Percentiles rank a stretch among this genome's conserved stretches.
Evolutionary conservation across 2,797 vertebrate genomes (phyloP).

Genomic region (Megaceryle alcyon): DNA sequence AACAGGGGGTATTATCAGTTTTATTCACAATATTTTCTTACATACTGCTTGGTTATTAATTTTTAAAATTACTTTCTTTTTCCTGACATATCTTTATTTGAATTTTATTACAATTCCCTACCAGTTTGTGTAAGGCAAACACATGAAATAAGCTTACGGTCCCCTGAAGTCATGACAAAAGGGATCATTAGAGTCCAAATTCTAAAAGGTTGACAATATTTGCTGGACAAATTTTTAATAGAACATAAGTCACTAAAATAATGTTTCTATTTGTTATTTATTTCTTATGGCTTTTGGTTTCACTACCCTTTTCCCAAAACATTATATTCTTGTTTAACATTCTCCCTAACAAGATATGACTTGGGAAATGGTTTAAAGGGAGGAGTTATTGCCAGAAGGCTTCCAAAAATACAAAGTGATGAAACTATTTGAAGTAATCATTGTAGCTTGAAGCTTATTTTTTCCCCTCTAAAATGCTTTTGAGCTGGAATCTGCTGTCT

Average conservation of each 20-base stretch:
- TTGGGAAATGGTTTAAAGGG: constrained; percentile 23
- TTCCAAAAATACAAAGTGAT: constrained; percentile 38
- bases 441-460: background rate
- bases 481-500: background rate
- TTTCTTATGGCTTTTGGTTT: constrained; percentile 27
- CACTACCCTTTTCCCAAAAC: constrained; percentile 34
- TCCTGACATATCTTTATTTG: background rate
- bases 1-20: background rate
- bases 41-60: background rate
- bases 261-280: constrained; percentile 18
- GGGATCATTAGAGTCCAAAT: background rate
- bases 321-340: constrained; percentile 14
- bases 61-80: background rate
- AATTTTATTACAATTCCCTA: background rate
- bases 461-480: background rate
- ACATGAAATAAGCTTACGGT: background rate
- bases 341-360: constrained; percentile 31
- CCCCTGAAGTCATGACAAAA: constrained; percentile 23
- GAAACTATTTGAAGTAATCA: constrained; percentile 28
- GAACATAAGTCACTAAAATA: background rate
- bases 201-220: background rate
- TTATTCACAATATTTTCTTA: background rate
- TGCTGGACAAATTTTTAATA: background rate
- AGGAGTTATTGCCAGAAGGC: constrained; percentile 20
- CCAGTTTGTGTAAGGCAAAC: background rate